Evolutionary conservation across 2,797 vertebrate species (phyloP), one percentile per base, ranked within the genome.

Genomic region (Chaetodon trifasciatus): DNA sequence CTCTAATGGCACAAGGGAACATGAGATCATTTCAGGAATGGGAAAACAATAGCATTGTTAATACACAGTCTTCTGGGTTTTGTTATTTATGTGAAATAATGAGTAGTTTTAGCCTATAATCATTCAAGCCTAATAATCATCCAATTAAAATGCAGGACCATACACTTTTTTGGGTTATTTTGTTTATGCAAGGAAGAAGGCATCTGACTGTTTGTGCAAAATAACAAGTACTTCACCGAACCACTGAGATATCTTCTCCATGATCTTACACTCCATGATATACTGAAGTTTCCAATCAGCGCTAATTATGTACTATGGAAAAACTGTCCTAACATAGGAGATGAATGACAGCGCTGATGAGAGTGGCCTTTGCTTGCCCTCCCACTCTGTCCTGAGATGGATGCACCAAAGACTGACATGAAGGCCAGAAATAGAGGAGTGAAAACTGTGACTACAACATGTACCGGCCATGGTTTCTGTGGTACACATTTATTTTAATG

Each of bases 301-400:
- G 62, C 77, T 89, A 82, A 92, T 91, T 87, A 88, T 79, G 75
- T 39, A 76, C 72, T 13, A 75, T 76, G 84, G 81, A 83, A 85
- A 83, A 88, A 86, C 85, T 93, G 91, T 94, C 94, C 88, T 91
- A 94, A 94, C 93, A 92, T 32, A 71, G 50, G 84, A 92, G 90
- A 94, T 80, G 65, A 82, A 94, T 84, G 87, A 81, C 86, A 58
- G 72, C 19, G 78, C 88, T 93, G 88, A 93, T 90, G 91, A 93
- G 87, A 57, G 81, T 86, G 90, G 88, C 87, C 89, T 85, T 80
- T 24, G 4, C 47, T 78, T 87, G 87, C 72, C 88, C 91, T 89
- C 82, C 42, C 32, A 23, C 65, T 76, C 85, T 62, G 66, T 86
- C 87, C 91, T 57, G 76, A 88, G 85, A 89, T 73, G 62, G 28